Evolutionary conservation across 1,140 invertebrate genomes (phyloP), one percentile per base, ranked within the genome.

Genomic region (Pomacea maculata): DNA sequence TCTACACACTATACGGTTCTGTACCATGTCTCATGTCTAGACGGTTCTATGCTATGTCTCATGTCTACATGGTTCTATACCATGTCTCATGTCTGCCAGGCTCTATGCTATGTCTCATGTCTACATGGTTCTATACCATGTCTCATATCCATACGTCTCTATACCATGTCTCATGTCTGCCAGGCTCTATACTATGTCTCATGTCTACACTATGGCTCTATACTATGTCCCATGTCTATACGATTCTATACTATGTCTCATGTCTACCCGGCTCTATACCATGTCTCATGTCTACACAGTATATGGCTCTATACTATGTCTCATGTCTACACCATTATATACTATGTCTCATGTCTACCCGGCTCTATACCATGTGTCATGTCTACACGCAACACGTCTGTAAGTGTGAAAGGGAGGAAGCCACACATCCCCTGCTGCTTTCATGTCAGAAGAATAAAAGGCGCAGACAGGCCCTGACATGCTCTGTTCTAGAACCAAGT

Each of bases 321-420:
- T n/a, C 29, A 73, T 21, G 34, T 57, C 67, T 25, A 64, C 71
- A 57, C 25, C 64, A n/a, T 25, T 67, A 64, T 34, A 64, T n/a
- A 75, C 72, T 9, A 21, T 45, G 65, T 5, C 68, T 2, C 45
- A 75, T n/a, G 25, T 6, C 54, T 12, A 34, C 55, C 67, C 80
- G 19, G 14, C 19, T n/a, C 74, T 45, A 81, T 57, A 81, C 29
- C 65, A 76, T 68, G 6, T 17, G 63, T 70, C 68, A 67, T 25
- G 45, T 67, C 55, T 65, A 57, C 77, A 77, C 65, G 75, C 74
- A 61, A 68, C 25, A 81, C 57, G 57, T 2, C 2, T 61, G 4
- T 61, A 11, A 61, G 11, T 61, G 11, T 17, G 5, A 61, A 61
- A 8, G 57, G 11, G 57, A 17, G 15, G 1, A 61, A 61, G 11